A percentile compares a stretch with the other conserved stretches of the same genome.
Conservation (phyloP, 2,797 vertebrate species). For the Cichlasoma orientale region DNA sequence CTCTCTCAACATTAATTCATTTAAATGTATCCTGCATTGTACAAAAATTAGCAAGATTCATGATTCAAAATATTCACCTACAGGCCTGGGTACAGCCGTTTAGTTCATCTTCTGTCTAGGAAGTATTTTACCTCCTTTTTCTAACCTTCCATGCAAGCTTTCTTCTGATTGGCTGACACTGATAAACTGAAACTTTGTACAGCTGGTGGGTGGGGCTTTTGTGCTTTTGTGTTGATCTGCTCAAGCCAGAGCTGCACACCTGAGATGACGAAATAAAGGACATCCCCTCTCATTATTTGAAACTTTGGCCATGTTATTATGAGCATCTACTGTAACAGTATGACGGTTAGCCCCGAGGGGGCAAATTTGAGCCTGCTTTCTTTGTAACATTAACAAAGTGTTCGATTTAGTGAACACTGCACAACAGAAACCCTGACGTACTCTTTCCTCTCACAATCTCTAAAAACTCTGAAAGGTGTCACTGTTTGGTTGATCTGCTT, state of each 20-base stretch:
- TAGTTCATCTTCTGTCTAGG: not conserved
- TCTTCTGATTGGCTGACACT: not conserved
- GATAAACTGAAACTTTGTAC: not conserved
- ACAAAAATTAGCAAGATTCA: not conserved
- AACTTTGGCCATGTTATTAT: not conserved
- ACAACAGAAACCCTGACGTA: not conserved
- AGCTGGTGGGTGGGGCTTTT: not conserved
- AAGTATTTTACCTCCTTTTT: not conserved
- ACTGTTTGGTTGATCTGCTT: not conserved
- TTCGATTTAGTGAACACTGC: not conserved
- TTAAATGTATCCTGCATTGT: not conserved
- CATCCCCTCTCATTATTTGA: not conserved
- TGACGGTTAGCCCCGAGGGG: no score
- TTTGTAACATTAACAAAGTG: not conserved
- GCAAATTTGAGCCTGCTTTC: not conserved
- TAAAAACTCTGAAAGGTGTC: not conserved
- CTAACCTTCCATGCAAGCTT: not conserved
- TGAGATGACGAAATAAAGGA: not conserved
- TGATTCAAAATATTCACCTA: not conserved
- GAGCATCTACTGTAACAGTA: not conserved
- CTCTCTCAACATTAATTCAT: no score
- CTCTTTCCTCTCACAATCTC: not conserved
- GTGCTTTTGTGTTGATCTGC: no score
- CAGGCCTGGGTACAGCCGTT: not conserved
- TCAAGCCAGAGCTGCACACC: no score